Evolutionary conservation across 1,140 invertebrate species (phyloP).

Genomic region (Dufourea novaeangliae): DNA sequence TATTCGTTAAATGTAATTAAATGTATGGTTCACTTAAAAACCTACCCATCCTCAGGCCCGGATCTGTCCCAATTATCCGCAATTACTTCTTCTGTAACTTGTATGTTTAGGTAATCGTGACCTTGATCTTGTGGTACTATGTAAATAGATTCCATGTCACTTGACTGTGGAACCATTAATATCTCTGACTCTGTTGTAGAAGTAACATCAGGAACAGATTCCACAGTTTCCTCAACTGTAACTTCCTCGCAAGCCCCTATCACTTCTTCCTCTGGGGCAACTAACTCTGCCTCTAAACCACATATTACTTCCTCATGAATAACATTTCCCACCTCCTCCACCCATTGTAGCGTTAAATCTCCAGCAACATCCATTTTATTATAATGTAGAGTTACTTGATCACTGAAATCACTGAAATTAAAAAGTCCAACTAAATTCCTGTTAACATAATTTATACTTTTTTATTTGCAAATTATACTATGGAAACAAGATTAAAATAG

Average conservation of each 20-base stretch:
- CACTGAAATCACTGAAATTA: conserved; percentile 70
- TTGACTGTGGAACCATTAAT: conserved; percentile 76
- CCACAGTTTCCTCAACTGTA: conserved; percentile 80
- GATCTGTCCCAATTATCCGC: conserved; percentile 89
- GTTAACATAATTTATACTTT: neutral
- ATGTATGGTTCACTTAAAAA: conserved; percentile 28
- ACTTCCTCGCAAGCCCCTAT: conserved; percentile 81
- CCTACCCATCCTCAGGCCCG: conserved; percentile 86
- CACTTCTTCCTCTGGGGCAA: conserved; percentile 76
- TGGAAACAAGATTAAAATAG: neutral
- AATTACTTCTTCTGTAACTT: conserved; percentile 89
- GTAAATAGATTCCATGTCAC: conserved; percentile 80
- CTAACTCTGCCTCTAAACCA: conserved; percentile 81
- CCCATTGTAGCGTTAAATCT: conserved; percentile 82
- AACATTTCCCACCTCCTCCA: conserved; percentile 83
- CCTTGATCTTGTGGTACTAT: conserved; percentile 80
- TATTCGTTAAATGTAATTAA: neutral
- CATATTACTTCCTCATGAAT: conserved; percentile 86
- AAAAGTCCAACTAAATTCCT: neutral
- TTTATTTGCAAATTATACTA: neutral
- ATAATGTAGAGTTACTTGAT: conserved; percentile 60
- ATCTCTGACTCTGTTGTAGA: conserved; percentile 74
- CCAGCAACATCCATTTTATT: conserved; percentile 76
- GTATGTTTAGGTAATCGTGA: conserved; percentile 83
- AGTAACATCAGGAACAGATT: conserved; percentile 78